Evolutionary conservation across 1,140 invertebrate species (phyloP).

Genomic region (Pseudachorutes palmiensis): DNA sequence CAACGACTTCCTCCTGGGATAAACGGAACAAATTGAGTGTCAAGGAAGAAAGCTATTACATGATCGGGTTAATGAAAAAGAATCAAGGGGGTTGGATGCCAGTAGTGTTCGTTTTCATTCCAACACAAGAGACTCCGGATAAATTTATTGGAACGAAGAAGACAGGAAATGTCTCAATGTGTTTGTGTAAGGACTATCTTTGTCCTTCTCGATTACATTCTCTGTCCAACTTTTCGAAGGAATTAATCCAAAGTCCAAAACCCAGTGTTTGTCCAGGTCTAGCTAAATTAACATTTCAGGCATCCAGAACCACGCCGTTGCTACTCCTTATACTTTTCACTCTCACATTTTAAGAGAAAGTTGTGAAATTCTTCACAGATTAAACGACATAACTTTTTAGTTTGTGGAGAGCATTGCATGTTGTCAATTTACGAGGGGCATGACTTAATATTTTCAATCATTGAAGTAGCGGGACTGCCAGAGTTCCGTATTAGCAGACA

Average conservation of each 20-base stretch:
- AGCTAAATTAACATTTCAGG: not conserved
- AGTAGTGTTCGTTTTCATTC: not conserved
- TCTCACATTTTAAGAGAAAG: not conserved
- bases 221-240: not conserved
- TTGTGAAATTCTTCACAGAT: not conserved
- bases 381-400: too few relatives aligned
- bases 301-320: too few relatives aligned
- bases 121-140: not conserved
- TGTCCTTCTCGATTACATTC: not conserved
- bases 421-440: too few relatives aligned
- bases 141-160: not conserved
- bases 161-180: not conserved
- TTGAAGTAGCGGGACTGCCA: too few relatives aligned
- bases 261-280: not conserved
- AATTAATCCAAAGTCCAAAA: not conserved
- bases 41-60: not conserved
- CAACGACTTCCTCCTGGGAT: not conserved
- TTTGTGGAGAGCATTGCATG: too few relatives aligned
- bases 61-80: conserved; percentile 11
- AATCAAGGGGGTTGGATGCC: conserved; percentile 1
- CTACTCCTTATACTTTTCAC: too few relatives aligned
- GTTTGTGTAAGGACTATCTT: not conserved
- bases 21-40: conserved; percentile 6
- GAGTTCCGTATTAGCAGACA: too few relatives aligned
- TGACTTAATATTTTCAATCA: too few relatives aligned